Evolutionary conservation across 2,113 vertebrate genomes (phyloP).

Genomic region (Heterotilapia buettikoferi): DNA sequence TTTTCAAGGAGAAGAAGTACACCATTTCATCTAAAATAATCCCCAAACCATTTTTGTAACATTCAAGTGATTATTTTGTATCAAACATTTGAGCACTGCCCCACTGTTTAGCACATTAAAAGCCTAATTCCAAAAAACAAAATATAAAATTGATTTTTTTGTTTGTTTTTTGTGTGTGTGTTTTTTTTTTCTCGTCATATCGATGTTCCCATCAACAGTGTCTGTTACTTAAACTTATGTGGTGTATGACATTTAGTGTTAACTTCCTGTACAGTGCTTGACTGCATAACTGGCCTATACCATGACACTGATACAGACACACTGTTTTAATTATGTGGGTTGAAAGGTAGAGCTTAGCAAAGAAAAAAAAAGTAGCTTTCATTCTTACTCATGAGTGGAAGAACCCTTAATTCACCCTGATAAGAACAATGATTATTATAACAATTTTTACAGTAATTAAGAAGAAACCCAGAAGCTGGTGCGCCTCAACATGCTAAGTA

Average conservation of each 20-base stretch:
- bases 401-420: not conserved
- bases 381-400: not conserved
- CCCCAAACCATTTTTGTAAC: not conserved
- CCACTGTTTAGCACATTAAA: not conserved
- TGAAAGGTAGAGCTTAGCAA: not conserved
- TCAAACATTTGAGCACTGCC: not conserved
- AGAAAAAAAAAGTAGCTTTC: not conserved
- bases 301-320: not conserved
- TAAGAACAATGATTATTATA: not conserved
- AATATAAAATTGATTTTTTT: not conserved
- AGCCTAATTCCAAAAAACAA: not conserved
- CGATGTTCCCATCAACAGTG: not conserved
- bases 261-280: not conserved
- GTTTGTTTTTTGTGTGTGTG: not conserved
- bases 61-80: not conserved
- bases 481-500: not conserved
- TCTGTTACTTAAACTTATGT: not conserved
- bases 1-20: not conserved
- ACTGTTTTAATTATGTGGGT: not conserved
- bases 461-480: not conserved
- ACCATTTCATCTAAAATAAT: not conserved
- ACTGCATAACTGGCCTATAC: not conserved
- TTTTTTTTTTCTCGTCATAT: not conserved
- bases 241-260: not conserved
- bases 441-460: not conserved